These are phyloP conservation scores for Halcyon smyrnensis DNA, from an alignment of 2,797 vertebrate species.

Conservation along the genomic window DNA sequence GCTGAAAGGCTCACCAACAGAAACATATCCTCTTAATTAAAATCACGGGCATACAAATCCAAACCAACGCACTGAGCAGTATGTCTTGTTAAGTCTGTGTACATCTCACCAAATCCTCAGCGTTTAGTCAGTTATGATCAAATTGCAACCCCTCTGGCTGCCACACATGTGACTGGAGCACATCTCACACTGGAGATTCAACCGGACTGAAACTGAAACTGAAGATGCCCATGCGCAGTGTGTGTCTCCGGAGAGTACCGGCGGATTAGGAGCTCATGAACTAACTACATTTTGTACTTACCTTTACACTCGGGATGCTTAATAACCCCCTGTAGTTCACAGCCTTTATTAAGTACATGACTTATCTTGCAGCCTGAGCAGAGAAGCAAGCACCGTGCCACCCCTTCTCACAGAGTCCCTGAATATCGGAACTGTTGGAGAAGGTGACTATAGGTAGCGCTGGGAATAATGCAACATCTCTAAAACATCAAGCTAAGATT, in stretches of 20 bases:
- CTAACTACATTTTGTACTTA: background rate
- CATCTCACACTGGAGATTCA: background rate
- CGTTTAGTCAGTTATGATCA: background rate
- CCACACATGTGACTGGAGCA: accelerated
- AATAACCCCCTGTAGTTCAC: background rate
- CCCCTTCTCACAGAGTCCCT: background rate
- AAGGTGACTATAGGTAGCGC: background rate
- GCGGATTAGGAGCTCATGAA: accelerated
- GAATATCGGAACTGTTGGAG: background rate
- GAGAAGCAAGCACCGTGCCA: background rate
- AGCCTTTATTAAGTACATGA: background rate
- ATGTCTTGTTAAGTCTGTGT: too few species aligned
- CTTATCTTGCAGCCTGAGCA: background rate
- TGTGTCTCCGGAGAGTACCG: background rate
- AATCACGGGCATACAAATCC: accelerated
- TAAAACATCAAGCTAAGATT: background rate
- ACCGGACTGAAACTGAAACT: background rate
- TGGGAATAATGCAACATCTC: background rate
- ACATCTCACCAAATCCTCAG: background rate
- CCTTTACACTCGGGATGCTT: background rate
- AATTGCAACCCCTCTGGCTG: background rate
- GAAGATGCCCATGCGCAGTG: accelerated
- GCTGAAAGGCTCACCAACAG: background rate
- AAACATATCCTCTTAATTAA: background rate
- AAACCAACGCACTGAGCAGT: background rate